Percentiles rank a stretch among this genome's conserved stretches.
Evolutionary conservation across 2,888 invertebrate species (phyloP).

Genomic region (Trachelus iudaicus): DNA sequence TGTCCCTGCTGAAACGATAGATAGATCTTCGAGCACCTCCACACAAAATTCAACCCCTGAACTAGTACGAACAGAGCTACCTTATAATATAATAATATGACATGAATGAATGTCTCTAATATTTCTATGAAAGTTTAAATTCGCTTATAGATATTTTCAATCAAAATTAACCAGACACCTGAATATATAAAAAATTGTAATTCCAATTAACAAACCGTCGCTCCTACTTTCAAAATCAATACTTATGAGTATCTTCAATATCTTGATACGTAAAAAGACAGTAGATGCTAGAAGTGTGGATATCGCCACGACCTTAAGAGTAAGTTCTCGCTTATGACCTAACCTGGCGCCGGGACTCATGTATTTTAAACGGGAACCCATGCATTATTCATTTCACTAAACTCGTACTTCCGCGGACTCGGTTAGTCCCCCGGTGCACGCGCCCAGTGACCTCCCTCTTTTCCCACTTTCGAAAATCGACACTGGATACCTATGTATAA

Average conservation of each 20-base stretch:
- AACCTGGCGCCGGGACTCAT: neutral
- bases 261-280: neutral
- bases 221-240: neutral
- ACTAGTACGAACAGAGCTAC: neutral
- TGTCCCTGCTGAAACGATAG: conserved; percentile 41
- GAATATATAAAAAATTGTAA: neutral
- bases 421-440: conserved; percentile 8
- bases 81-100: neutral
- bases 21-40: conserved; percentile 26
- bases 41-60: neutral
- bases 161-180: neutral
- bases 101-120: neutral
- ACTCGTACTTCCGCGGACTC: conserved; percentile 5
- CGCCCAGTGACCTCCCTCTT: neutral
- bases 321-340: neutral
- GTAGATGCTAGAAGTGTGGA: neutral
- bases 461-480: neutral
- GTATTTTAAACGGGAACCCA: conserved; percentile 7
- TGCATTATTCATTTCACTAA: conserved; percentile 13
- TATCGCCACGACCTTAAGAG: neutral
- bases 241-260: neutral
- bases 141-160: neutral
- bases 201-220: neutral
- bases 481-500: neutral
- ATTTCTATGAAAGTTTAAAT: neutral